Evolutionary conservation across 1,140 invertebrate genomes (phyloP).

Genomic region (Dendrolimus punctatus): DNA sequence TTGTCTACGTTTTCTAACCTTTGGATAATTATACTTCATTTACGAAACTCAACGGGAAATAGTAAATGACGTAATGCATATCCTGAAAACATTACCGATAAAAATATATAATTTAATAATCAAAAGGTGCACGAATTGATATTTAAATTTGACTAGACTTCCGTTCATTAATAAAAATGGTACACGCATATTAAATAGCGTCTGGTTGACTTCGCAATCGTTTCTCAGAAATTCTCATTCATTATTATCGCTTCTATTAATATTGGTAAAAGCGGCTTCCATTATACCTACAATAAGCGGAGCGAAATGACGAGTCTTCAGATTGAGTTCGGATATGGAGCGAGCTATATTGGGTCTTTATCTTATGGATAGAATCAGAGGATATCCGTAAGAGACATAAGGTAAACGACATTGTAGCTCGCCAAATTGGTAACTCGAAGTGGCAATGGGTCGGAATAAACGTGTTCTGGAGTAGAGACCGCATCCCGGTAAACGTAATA

Average conservation of each 20-base stretch:
- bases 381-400: too few relatives aligned
- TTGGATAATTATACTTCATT: neutral
- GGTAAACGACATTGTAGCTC: too few relatives aligned
- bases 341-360: too few relatives aligned
- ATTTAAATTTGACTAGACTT: conserved; percentile 3
- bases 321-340: too few relatives aligned
- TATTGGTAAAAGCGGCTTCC: too few relatives aligned
- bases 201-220: conserved; percentile 19
- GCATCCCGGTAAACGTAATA: too few relatives aligned
- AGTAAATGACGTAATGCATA: conserved; percentile 1
- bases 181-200: conserved; percentile 20
- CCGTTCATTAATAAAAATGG: conserved; percentile 20
- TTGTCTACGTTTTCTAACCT: neutral
- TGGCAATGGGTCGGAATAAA: too few relatives aligned
- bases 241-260: neutral
- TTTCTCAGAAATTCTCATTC: conserved; percentile 11
- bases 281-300: too few relatives aligned
- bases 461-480: too few relatives aligned
- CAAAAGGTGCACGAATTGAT: neutral
- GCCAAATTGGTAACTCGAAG: too few relatives aligned
- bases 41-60: neutral
- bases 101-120: conserved; percentile 1
- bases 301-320: too few relatives aligned
- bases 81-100: conserved; percentile 12
- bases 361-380: too few relatives aligned